Evolutionary conservation across 2,888 invertebrate genomes (phyloP), one percentile per base, ranked within the genome.

Genomic region (Hemithea aestivaria): DNA sequence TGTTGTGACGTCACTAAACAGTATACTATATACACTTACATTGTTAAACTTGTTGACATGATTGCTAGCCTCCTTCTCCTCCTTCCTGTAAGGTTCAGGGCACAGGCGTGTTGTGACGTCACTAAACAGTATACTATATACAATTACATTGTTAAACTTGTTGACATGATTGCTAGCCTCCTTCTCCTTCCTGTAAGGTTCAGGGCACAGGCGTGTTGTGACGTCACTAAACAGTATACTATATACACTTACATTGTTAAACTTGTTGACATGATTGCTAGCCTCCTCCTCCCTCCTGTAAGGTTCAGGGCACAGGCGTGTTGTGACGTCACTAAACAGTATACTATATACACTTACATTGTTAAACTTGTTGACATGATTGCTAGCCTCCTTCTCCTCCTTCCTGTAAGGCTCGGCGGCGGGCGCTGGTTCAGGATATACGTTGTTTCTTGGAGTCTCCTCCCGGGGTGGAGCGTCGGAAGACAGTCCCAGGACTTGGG

Each of bases 401-500:
- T 76, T 68, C 40, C 60, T 53, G 48, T 53, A 46, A 27, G 46
- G 60, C 39, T 66, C 52, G 27, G 41, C 38, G 20, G 45, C 33
- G 31, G 70, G 48, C 41, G 36, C 43, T 35, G 16, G 16, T 5
- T 16, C 16, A 2, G 16, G 16, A 5, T 16, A 16, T 5, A 16
- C 5, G 16, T 16, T 16, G 5, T 5, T 2, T 4, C 3, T 2
- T 2, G 16, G 16, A 16, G 52, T 45, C 56, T 43, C 69, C 58
- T 39, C 75, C 67, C 34, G 73, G 53, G 26, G 71, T 65, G 29
- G 55, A 26, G 61, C 66, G 42, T 93, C 92, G 38, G 91, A 90
- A 51, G 91, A 90, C 32, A 95, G 80, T 0, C 95, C 95, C 40
- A 96, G 88, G 58, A 96, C 92, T 69, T 96, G 96, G 11, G 96